Evolutionary conservation across 30 jellyfish, hydroid and myxozoan genomes (phyloP).

Genomic region (Hydractinia echinata): DNA sequence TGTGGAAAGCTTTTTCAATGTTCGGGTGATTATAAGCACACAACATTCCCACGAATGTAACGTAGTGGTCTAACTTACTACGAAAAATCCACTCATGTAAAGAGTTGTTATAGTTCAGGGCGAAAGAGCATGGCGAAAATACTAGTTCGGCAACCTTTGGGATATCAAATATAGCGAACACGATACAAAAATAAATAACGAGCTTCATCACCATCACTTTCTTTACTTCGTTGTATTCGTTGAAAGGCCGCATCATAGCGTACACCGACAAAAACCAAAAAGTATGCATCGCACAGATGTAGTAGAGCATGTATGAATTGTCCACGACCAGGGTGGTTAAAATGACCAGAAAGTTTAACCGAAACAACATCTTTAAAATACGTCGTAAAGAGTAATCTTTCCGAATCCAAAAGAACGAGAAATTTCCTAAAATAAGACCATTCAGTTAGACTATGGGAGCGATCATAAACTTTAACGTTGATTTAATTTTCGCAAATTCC

Average conservation of each 20-base stretch:
- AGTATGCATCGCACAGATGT: constrained; percentile 98
- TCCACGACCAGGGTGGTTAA: constrained; percentile 55
- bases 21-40: constrained; percentile 92
- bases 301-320: constrained; percentile 80
- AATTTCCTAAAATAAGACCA: constrained; percentile 59
- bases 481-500: too few relatives aligned
- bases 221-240: constrained; percentile 62
- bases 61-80: constrained; percentile 84
- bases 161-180: constrained; percentile 53
- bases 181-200: constrained; percentile 50
- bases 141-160: constrained; percentile 65
- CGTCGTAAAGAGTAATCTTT: constrained; percentile 78
- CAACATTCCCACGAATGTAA: constrained; percentile 83
- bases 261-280: constrained; percentile 90
- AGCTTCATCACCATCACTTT: constrained; percentile 59
- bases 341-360: constrained; percentile 74
- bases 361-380: constrained; percentile 67
- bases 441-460: too few relatives aligned
- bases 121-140: constrained; percentile 60
- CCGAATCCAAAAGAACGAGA: constrained; percentile 94
- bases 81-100: constrained; percentile 94
- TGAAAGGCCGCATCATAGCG: constrained; percentile 97
- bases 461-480: too few relatives aligned
- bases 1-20: constrained; percentile 39
- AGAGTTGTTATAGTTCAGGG: constrained; percentile 46